Evolutionary conservation across 1,140 invertebrate genomes (phyloP).

Genomic region (Hyposmocoma kahamanoa): DNA sequence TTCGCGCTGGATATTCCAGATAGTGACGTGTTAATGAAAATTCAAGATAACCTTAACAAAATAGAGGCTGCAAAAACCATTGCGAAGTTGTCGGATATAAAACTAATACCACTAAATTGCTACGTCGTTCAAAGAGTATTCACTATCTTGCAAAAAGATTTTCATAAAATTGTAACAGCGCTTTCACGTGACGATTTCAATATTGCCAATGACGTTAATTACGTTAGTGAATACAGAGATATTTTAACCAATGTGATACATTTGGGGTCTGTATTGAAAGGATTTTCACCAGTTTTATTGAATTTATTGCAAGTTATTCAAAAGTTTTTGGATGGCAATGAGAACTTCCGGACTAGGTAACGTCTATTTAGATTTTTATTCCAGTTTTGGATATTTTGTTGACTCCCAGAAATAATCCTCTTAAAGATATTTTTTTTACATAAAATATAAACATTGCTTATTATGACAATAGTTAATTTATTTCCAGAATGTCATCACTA

Average conservation of each 20-base stretch:
- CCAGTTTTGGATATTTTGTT: too few relatives aligned
- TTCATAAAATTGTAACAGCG: slow-evolving; percentile 27
- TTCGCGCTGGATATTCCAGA: slow-evolving; percentile 47
- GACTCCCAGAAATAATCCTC: too few relatives aligned
- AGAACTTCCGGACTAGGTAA: slow-evolving; percentile 10
- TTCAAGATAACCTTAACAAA: slow-evolving; percentile 28
- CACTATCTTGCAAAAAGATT: slow-evolving; percentile 32
- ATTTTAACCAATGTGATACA: slow-evolving; percentile 31
- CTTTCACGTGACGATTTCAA: too few relatives aligned
- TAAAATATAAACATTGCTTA: too few relatives aligned
- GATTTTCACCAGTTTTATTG: slow-evolving; percentile 34
- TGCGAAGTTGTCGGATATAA: slow-evolving; percentile 24
- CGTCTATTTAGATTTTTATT: too few relatives aligned
- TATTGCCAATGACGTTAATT: too few relatives aligned
- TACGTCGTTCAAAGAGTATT: slow-evolving; percentile 57
- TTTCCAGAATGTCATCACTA: slow-evolving; percentile 51
- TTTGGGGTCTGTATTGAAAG: slow-evolving; percentile 32
- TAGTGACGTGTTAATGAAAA: slow-evolving; percentile 18
- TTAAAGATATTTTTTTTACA: too few relatives aligned
- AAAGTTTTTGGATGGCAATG: slow-evolving; percentile 19
- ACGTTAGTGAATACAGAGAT: too few relatives aligned
- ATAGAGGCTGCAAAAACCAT: slow-evolving; percentile 17
- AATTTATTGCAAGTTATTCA: slow-evolving; percentile 31
- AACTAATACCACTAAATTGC: slow-evolving; percentile 50
- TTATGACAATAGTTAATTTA: too few relatives aligned